These are phyloP conservation scores for Vesta saturnalis DNA, from an alignment of 2,888 invertebrate species.

Conservation along the genomic window DNA sequence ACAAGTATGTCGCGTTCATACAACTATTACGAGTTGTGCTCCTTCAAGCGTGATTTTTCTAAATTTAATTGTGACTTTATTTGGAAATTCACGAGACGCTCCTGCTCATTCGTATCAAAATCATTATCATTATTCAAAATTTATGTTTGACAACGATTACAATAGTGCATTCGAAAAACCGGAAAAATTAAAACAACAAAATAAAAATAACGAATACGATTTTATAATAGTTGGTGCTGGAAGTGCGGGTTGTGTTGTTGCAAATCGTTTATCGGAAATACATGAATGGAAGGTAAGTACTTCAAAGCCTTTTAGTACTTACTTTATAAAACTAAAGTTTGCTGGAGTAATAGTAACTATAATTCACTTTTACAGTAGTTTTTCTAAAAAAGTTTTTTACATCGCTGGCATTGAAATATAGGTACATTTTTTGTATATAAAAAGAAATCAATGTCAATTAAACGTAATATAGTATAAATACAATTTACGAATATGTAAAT, in stretches of 20 bases:
- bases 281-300: conserved; percentile 68
- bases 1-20: conserved; percentile 65
- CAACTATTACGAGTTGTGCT: conserved; percentile 69
- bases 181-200: not conserved
- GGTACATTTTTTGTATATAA: too few species aligned
- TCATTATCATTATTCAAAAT: conserved; percentile 51
- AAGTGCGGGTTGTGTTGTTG: conserved; percentile 74
- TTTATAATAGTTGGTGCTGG: conserved; percentile 75
- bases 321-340: too few species aligned
- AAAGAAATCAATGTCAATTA: too few species aligned
- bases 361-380: not conserved
- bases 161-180: conserved; percentile 6
- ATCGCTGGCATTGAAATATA: too few species aligned
- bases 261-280: conserved; percentile 71
- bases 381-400: not conserved
- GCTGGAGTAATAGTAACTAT: too few species aligned
- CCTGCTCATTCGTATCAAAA: conserved; percentile 17
- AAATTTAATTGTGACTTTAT: conserved; percentile 67
- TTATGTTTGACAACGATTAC: conserved; percentile 8
- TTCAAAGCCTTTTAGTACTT: not conserved
- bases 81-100: conserved; percentile 66
- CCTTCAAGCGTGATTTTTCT: conserved; percentile 69
- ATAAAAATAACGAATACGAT: conserved; percentile 63
- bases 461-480: too few species aligned
- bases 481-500: too few species aligned